Conservation (phyloP, 2,113 vertebrate species). For the Thermophis baileyi region DNA sequence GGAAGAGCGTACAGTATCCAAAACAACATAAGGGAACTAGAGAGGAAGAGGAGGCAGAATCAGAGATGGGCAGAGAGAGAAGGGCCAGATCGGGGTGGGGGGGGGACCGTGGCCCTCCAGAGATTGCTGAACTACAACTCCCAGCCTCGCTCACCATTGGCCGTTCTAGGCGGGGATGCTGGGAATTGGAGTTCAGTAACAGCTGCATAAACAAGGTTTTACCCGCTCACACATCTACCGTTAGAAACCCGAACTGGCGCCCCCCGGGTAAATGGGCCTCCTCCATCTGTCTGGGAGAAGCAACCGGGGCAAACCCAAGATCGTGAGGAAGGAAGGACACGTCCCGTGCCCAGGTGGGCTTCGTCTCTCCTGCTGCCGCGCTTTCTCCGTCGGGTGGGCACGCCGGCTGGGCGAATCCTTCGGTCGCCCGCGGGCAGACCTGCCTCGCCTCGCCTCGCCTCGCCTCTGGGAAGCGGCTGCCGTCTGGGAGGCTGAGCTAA, state of each 20-base stretch:
- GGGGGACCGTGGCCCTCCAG: background rate
- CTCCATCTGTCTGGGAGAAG: background rate
- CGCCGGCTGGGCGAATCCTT: background rate
- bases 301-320: background rate
- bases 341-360: background rate
- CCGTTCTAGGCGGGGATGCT: background rate
- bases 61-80: background rate
- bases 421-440: background rate
- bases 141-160: background rate
- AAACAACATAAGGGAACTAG: background rate
- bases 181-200: background rate
- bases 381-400: background rate
- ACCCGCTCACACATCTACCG: background rate
- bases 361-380: background rate
- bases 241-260: background rate
- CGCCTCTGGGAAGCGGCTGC: background rate
- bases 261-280: background rate
- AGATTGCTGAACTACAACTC: background rate
- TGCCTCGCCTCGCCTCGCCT: background rate
- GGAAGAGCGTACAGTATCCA: background rate
- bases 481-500: constrained; percentile 47
- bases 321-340: background rate
- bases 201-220: background rate
- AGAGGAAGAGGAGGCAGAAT: background rate
- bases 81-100: background rate